Percentiles rank a stretch among this genome's conserved stretches.
Conservation (phyloP, 2,888 invertebrate genomes). For the Leucozona laternaria region DNA sequence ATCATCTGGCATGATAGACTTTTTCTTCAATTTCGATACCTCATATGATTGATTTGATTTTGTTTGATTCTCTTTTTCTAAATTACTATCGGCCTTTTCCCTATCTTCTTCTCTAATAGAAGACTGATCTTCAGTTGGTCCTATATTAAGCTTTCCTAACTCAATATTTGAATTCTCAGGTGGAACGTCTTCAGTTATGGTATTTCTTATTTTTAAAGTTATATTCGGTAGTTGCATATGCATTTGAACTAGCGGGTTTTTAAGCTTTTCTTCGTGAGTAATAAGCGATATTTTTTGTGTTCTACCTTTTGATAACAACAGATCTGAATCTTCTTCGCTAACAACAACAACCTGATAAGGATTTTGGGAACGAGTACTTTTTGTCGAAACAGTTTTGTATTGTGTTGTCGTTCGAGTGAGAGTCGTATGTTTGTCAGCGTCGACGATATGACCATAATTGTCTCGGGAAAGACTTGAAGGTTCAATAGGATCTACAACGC, state of each 20-base stretch:
- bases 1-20: conserved; percentile 75
- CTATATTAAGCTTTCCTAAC: conserved; percentile 48
- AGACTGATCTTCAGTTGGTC: conserved; percentile 64
- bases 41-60: conserved; percentile 21
- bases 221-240: conserved; percentile 86
- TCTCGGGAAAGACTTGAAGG: conserved; percentile 68
- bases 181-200: conserved; percentile 80
- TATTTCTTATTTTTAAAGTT: conserved; percentile 81
- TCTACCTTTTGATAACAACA: conserved; percentile 80
- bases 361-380: conserved; percentile 80
- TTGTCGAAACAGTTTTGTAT: conserved; percentile 80
- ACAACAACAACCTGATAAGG: conserved; percentile 79
- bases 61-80: conserved; percentile 15
- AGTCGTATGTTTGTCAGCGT: conserved; percentile 51
- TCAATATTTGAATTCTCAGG: conserved; percentile 72
- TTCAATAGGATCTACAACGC: conserved; percentile 11
- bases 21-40: conserved; percentile 15
- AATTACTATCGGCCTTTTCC: conserved; percentile 31
- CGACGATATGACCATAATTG: conserved; percentile 27
- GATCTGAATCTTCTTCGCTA: conserved; percentile 79
- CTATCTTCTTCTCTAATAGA: conserved; percentile 64
- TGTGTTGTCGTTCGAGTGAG: conserved; percentile 79
- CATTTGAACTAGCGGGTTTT: conserved; percentile 87
- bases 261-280: conserved; percentile 89
- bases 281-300: conserved; percentile 87